These are phyloP conservation scores for Sinocyclocheilus rhinocerous DNA, from an alignment of 2,113 vertebrate species.

Conservation along the genomic window DNA sequence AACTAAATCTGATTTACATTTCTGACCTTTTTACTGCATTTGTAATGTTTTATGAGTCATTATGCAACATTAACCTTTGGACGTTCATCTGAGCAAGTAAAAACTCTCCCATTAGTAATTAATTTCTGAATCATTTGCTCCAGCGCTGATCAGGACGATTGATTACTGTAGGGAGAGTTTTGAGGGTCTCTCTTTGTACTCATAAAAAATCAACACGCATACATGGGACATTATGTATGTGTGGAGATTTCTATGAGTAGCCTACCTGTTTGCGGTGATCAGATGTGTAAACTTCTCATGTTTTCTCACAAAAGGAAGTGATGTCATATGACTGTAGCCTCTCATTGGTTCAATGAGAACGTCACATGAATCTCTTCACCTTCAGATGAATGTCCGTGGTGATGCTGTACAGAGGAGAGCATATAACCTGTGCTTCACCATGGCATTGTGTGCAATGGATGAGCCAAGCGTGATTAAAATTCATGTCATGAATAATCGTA, in stretches of 20 bases:
- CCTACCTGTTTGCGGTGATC: not conserved
- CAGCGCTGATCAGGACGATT: not conserved
- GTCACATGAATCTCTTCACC: slow-evolving; percentile 83
- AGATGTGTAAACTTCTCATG: slow-evolving; percentile 43
- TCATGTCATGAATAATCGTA: not conserved
- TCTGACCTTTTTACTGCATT: not conserved
- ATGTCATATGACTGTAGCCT: slow-evolving; percentile 77
- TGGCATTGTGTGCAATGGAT: slow-evolving; percentile 47
- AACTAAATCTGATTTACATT: not conserved
- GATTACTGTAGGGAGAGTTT: slow-evolving; percentile 45
- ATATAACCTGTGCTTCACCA: slow-evolving; percentile 79
- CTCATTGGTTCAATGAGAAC: slow-evolving; percentile 70
- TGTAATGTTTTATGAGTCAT: slow-evolving; percentile 39
- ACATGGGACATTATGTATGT: not conserved
- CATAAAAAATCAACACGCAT: slow-evolving; percentile 26
- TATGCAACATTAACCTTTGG: slow-evolving; percentile 67
- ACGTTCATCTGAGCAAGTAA: slow-evolving; percentile 72
- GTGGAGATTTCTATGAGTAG: slow-evolving; percentile 14
- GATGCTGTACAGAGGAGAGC: slow-evolving; percentile 76
- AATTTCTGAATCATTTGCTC: not conserved
- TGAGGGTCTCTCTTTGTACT: slow-evolving; percentile 17
- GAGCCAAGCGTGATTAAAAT: slow-evolving; percentile 2
- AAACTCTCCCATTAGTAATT: slow-evolving; percentile 65
- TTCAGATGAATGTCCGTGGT: slow-evolving; percentile 66
- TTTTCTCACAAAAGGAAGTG: slow-evolving; percentile 65